phyloP scores from a whole-genome alignment of 2,888 invertebrate species.

The Amphipoea lucens region DNA sequence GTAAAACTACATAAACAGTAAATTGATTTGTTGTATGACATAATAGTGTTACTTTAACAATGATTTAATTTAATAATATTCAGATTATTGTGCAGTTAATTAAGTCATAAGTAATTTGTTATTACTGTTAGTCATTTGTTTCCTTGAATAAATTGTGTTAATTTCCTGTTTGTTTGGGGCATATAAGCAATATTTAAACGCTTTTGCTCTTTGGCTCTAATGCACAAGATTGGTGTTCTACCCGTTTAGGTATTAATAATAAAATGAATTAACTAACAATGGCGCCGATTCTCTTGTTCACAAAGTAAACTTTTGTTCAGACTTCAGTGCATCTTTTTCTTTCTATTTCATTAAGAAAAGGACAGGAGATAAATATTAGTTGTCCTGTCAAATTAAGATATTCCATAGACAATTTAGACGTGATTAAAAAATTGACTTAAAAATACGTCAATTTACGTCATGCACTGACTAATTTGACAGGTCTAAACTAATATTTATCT shows the following conservation, averaged over 20 bases:
- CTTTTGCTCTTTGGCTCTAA: not conserved
- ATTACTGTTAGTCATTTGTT: not conserved
- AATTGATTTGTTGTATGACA: not conserved
- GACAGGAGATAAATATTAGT: no score
- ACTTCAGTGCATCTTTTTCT: no score
- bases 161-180: conserved; percentile 3
- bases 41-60: not conserved
- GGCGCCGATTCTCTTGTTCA: no score
- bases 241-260: conserved; percentile 4
- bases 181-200: conserved; percentile 5
- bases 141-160: conserved; percentile 3
- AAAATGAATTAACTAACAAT: conserved; percentile 11
- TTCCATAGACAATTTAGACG: no score
- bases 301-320: no score
- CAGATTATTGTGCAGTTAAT: not conserved
- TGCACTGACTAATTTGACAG: no score
- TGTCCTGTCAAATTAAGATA: no score
- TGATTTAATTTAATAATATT: not conserved
- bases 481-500: no score
- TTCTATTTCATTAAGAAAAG: no score
- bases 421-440: no score
- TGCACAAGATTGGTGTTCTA: not conserved
- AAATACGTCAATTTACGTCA: no score
- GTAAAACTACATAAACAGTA: not conserved
- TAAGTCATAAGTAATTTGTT: not conserved